Base-by-base conservation (phyloP, 2,113 vertebrate species). In the Saccopteryx bilineata region DNA sequence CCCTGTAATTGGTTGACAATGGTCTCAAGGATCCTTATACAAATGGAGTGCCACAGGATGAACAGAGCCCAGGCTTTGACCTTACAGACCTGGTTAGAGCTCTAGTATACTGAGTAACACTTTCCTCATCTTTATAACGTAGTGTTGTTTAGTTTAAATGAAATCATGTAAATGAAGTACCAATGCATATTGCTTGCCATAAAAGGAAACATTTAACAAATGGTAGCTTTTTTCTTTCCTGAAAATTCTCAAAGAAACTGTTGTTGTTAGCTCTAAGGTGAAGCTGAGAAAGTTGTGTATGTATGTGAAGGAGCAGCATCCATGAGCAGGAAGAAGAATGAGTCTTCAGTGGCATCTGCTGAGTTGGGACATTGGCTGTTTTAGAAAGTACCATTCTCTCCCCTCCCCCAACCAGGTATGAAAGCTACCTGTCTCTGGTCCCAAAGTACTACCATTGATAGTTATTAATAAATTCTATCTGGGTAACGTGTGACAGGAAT, bases 351-450 rank as follows among this genome's bases (percentile, higher is more conserved):
- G 39, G 18, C 28, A 65, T 24, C n/a, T 71, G 24, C 31, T 60
- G 46, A 48, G 15, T 17, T 39, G 26, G 15, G 18, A 50, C 24
- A 78, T 39, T 50, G 26, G 2, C 12, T 95, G 2, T 71, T 81
- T 71, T 78, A 28, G 61, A 63, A 89, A 31, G 0, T 65, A 5
- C 5, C 11, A 72, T 52, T 1, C 5, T 63, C 31, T 63, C 23
- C 15, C 0, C 2, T 75, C 21, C 12, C 9, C 5, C 33, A 5
- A 6, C 23, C 46, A 86, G 3, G 7, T 17, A 0, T 31, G 33
- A 92, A 79, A 54, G 23, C 13, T 60, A 23, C 3, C 54, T 48
- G 9, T 78, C 39, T 87, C 12, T 81, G 66, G 33, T 61, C 9
- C 5, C 5, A 5, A 18, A 85, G 46, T 63, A 23, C 14, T 48